A percentile compares a stretch with the other conserved stretches of the same genome.
Conservation (phyloP, 2,797 vertebrate species). For the Pangasius larnaudii region DNA sequence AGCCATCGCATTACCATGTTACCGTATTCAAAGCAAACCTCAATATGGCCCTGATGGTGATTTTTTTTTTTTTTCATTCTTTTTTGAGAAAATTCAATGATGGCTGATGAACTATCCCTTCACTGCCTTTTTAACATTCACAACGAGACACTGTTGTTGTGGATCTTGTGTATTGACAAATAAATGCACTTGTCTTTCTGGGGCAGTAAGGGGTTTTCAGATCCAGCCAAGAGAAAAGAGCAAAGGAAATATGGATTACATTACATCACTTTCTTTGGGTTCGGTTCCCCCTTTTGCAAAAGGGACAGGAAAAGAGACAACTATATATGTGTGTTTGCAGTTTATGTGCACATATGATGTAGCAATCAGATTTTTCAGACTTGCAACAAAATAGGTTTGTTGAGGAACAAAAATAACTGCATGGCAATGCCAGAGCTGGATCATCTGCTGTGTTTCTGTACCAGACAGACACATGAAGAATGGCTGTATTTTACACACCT, state of each 20-base stretch:
- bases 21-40: conserved; percentile 87
- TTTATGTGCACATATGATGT: conserved; percentile 61
- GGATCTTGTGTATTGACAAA: conserved; percentile 77
- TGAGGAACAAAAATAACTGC: conserved; percentile 67
- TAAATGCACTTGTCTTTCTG: conserved; percentile 79
- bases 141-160: conserved; percentile 74
- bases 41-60: conserved; percentile 78
- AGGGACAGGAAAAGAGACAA: conserved; percentile 28
- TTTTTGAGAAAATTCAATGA: conserved; percentile 72
- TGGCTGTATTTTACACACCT: conserved; percentile 72
- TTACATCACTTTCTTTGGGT: conserved; percentile 56
- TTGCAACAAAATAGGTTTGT: conserved; percentile 68
- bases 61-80: conserved; percentile 65
- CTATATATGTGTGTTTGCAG: conserved; percentile 50
- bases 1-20: conserved; percentile 83
- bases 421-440: conserved; percentile 70
- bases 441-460: conserved; percentile 69
- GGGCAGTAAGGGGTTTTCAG: conserved; percentile 68
- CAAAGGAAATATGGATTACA: conserved; percentile 65
- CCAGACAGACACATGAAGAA: conserved; percentile 61
- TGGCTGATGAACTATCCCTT: conserved; percentile 71
- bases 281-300: not conserved
- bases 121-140: conserved; percentile 77
- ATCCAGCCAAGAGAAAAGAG: conserved; percentile 72
- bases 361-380: conserved; percentile 73